Evolutionary conservation across 2,797 vertebrate genomes (phyloP), one percentile per base, ranked within the genome.

Genomic region (Petrocephalus sullivani): DNA sequence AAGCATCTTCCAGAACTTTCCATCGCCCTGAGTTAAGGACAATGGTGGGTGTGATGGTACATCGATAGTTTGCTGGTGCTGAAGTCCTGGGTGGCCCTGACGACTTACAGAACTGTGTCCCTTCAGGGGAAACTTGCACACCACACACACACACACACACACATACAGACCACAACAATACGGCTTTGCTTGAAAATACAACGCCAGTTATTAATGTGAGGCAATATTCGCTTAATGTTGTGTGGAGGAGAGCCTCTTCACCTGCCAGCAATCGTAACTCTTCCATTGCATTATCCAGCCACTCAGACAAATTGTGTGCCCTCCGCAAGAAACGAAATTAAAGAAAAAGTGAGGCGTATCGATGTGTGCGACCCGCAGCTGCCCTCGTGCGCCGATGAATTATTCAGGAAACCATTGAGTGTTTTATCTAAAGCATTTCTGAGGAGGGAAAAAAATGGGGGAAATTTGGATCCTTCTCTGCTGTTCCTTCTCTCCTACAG

Each of bases 341-440:
- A 93, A 95, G 94, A 96, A 94, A 94, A 94, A 96, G 95, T 95
- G 94, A 94, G 95, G 94, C 95, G 95, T 96, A 96, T 96, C 95
- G 94, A 96, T 95, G 95, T 93, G 93, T 89, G 93, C 93, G 82
- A 96, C 95, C 95, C 93, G 93, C 94, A 93, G 95, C 94, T 95
- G 95, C 94, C 96, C 96, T 94, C 93, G 58, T 95, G 95, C 94
- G 90, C 93, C 93, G 94, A 95, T 96, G 95, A 96, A 96, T 96
- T 95, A 96, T 96, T 96, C 95, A 96, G 92, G 91, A 91, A 95
- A 94, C 93, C 95, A 94, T 95, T 94, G 95, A 87, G 56, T 81
- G 88, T 67, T 89, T 89, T 87, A 89, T 87, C 49, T 83, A 78
- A 87, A 56, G 46, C 86, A 23, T 83, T 87, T 89, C 49, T 87